Evolutionary conservation across 2,113 vertebrate genomes (phyloP), one percentile per base, ranked within the genome.

Genomic region (Bucco capensis): DNA sequence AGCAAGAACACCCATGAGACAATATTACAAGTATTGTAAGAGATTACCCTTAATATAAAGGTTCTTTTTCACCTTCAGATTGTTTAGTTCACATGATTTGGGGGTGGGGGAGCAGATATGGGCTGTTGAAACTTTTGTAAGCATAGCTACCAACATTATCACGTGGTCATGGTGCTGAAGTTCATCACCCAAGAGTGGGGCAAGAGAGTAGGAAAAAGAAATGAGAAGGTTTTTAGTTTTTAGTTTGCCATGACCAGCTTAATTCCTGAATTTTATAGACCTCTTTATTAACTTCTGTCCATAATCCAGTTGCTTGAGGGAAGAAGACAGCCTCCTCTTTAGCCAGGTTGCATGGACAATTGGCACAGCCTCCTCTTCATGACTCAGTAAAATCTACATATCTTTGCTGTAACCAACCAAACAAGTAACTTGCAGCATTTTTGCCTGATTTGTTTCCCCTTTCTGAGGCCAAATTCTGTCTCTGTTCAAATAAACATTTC

Each of bases 1-100:
- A 94, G 91, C 50, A 88, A 88, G 82, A 93, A 78, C 79, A 93
- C 83, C 88, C 70, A 60, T 40, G 69, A 95, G 80, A 95, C 88
- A 53, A 83, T 31, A 73, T 50, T n/a, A 61, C 11, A 70, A 77
- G 14, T 38, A 90, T 15, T 71, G 15, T 56, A 80, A 85, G 61
- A 83, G 37, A 86, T 65, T 67, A 42, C n/a, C 51, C 21, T 88
- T 77, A 49, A 56, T 54, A 67, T 37, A 67, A 71, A 73, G 42
- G n/a, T 71, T 72, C 9, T 7, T 70, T 80, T 87, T 88, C 79
- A 92, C 64, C 76, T 90, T 88, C 42, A 94, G n/a, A n/a, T 56
- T 42, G 8, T 56, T 86, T 67, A 88, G 69, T 28, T 89, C 54
- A 27, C 6, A 24, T 62, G 38, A 44, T 8, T 71, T 86, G 30